phyloP scores from a whole-genome alignment of 1,140 invertebrate genomes.

The Formica exsecta region DNA sequence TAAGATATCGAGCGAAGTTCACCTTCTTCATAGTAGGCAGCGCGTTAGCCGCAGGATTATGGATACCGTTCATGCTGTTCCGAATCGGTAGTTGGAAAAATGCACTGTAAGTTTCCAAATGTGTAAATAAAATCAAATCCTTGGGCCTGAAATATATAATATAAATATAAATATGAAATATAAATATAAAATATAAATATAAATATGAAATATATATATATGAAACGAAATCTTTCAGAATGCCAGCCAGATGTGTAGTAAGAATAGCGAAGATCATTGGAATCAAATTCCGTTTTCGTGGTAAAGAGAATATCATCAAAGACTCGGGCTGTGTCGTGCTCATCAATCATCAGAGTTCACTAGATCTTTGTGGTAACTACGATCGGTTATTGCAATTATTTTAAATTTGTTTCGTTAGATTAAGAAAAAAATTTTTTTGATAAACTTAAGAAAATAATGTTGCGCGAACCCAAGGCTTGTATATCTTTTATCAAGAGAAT shows the following conservation, averaged over 20 bases:
- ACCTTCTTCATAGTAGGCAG: constrained; percentile 88
- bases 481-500: background rate
- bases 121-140: background rate
- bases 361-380: constrained; percentile 81
- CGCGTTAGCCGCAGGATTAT: constrained; percentile 88
- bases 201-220: constrained; percentile 1
- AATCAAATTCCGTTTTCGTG: constrained; percentile 91
- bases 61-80: constrained; percentile 91
- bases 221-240: constrained; percentile 84
- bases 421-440: background rate
- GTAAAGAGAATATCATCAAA: constrained; percentile 92
- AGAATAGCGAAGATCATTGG: constrained; percentile 90
- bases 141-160: background rate
- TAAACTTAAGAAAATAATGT: background rate
- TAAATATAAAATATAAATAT: constrained; percentile 29
- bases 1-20: constrained; percentile 89
- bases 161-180: constrained; percentile 7
- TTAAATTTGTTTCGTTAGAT: background rate
- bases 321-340: constrained; percentile 92
- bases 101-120: constrained; percentile 90
- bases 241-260: constrained; percentile 89
- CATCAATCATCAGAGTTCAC: constrained; percentile 94
- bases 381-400: background rate
- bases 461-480: background rate
- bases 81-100: constrained; percentile 90